Evolutionary conservation across 53 echinoderm and acorn worm species (phyloP), one percentile per base, ranked within the genome.

Genomic region (Holothuria leucospilota): DNA sequence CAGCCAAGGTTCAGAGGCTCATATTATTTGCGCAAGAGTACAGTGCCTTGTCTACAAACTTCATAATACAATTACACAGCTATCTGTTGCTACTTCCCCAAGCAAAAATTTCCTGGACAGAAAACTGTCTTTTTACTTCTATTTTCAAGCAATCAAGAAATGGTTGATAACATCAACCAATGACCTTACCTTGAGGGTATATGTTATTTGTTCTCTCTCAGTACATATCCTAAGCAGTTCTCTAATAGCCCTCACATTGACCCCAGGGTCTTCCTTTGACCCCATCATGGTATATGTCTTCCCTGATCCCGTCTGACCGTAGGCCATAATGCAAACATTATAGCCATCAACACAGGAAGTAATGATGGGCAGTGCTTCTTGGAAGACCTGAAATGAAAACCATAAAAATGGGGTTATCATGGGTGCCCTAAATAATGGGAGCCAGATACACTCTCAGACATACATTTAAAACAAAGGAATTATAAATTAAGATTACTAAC

Each of bases 251-350:
- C 94, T 87, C 4, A 97, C 88, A 41, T 97, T 97, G 63, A 97
- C 97, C 60, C 97, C 97, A 29, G 97, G 97, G 64, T 97, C 89
- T 14, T 91, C 92, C 71, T 88, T 93, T 18, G 91, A 71, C 29
- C 97, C 97, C 95, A 94, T 95, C 97, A 97, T 97, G 46, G 97
- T 97, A 86, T 84, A 97, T 26, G 97, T 97, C 69, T 96, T 97
- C 4, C 97, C 97, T 7, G 97, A 90, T 9, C 97, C 97, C 0
- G 97, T 97, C 93, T 97, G 97, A 14, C 97, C 97, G 58, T 97
- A 97, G 2, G 97, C 97, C 97, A 97, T 97, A 83, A 97, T 94
- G 68, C 94, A 95, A 24, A 97, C 90, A 58, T 97, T 97, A 89
- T 97, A 97, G 52, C 97, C 97, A 88, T 97, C 97, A 10, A 97